Evolutionary conservation across 2,888 invertebrate genomes (phyloP).

Genomic region (Catocala fraxini): DNA sequence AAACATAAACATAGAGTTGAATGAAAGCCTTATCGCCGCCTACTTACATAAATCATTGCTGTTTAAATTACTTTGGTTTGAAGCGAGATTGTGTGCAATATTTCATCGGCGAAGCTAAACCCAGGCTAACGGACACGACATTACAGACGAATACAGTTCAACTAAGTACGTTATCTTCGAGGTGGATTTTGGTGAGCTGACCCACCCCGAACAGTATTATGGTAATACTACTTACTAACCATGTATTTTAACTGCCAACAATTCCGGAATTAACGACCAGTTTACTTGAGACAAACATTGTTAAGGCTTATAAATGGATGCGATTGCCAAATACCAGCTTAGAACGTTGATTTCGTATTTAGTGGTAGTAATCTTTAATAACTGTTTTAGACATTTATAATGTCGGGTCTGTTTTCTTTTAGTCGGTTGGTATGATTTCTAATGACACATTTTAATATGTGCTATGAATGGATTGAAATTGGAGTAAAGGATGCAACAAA

Average conservation of each 20-base stretch:
- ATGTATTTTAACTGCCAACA: constrained; percentile 42
- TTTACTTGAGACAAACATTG: too few relatives aligned
- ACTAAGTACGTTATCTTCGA: constrained; percentile 37
- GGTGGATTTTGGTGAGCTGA: constrained; percentile 17
- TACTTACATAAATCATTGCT: constrained; percentile 50
- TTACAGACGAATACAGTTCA: constrained; percentile 28
- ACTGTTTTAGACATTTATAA: too few relatives aligned
- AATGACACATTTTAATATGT: too few relatives aligned
- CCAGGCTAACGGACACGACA: constrained; percentile 28
- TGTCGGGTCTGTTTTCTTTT: too few relatives aligned
- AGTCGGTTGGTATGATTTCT: too few relatives aligned
- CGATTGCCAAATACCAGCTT: too few relatives aligned
- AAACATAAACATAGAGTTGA: constrained; percentile 38
- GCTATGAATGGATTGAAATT: too few relatives aligned
- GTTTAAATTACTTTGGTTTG: constrained; percentile 45
- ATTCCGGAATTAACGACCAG: constrained; percentile 10
- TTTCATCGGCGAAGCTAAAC: constrained; percentile 37
- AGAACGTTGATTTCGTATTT: too few relatives aligned
- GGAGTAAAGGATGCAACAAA: too few relatives aligned
- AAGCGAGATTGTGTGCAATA: constrained; percentile 43
- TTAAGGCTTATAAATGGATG: too few relatives aligned
- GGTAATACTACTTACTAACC: constrained; percentile 34
- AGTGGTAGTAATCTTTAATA: too few relatives aligned
- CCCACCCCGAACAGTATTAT: constrained; percentile 17
- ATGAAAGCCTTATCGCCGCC: constrained; percentile 43